Conservation (phyloP, 2,888 invertebrate species). For the Heliconius sara region DNA sequence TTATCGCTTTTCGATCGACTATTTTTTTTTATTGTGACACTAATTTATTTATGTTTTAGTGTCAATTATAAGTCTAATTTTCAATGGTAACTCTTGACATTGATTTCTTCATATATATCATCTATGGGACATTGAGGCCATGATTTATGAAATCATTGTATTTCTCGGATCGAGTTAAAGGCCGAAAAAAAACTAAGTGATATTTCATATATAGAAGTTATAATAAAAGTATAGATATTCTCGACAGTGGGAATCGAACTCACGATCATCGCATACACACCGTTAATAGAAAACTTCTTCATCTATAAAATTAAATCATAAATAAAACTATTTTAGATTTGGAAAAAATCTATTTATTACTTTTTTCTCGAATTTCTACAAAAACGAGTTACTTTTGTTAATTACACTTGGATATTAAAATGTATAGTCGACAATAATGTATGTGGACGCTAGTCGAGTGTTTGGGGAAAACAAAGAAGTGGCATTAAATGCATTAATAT, state of each 20-base stretch:
- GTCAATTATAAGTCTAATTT: background rate
- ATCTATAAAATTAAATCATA: background rate
- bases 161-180: too few relatives aligned
- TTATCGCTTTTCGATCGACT: background rate
- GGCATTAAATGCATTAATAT: conserved; percentile 82
- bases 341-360: background rate
- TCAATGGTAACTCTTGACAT: background rate
- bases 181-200: background rate
- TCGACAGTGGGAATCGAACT: background rate
- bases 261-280: background rate
- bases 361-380: background rate
- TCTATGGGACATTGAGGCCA: background rate
- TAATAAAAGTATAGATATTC: background rate
- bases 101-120: background rate
- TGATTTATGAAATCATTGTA: background rate
- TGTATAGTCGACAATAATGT: conserved; percentile 4
- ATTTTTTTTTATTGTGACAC: background rate
- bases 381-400: background rate
- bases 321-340: too few relatives aligned
- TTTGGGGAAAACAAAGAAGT: conserved; percentile 68
- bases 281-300: background rate
- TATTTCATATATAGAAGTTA: background rate
- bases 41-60: background rate
- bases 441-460: conserved; percentile 61
- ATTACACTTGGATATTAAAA: conserved; percentile 1